phyloP scores from a whole-genome alignment of 2,113 vertebrate species.

The Hiodon alosoides region DNA sequence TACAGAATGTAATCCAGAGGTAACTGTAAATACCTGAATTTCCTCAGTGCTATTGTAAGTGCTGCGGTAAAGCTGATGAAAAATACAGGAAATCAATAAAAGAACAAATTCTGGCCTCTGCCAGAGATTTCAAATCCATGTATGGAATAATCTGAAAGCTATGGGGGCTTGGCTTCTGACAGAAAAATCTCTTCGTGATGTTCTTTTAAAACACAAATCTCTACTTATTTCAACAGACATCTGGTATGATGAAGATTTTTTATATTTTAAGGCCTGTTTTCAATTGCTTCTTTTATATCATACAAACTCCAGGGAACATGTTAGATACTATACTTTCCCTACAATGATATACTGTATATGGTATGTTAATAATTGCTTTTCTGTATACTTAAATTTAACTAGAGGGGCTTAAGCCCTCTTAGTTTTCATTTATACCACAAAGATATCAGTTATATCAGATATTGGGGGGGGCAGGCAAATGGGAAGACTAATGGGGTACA shows the following conservation, averaged over 20 bases:
- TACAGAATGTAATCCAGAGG: constrained; percentile 47
- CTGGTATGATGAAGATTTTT: constrained; percentile 20
- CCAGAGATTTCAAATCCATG: constrained; percentile 6
- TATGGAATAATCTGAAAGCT: constrained; percentile 42
- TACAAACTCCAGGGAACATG: not conserved
- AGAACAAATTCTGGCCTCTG: constrained; percentile 31
- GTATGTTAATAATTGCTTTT: no score
- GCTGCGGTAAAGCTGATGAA: constrained; percentile 33
- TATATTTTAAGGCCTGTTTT: not conserved
- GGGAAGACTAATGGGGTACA: no score
- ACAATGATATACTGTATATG: no score
- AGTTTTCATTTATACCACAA: no score
- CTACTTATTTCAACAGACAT: constrained; percentile 15
- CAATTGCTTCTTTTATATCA: not conserved
- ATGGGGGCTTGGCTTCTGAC: constrained; percentile 22
- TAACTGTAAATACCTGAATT: constrained; percentile 56
- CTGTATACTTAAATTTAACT: no score
- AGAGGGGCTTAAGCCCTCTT: no score
- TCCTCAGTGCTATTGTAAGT: constrained; percentile 30
- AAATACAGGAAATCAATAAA: constrained; percentile 17
- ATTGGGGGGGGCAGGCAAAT: no score
- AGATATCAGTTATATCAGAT: no score
- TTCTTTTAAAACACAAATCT: constrained; percentile 34
- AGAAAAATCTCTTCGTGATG: constrained; percentile 34
- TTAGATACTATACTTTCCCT: not conserved